A percentile compares a stretch with the other conserved stretches of the same genome.
Conservation (phyloP, 2,888 invertebrate species). For the Clusia tigrina region DNA sequence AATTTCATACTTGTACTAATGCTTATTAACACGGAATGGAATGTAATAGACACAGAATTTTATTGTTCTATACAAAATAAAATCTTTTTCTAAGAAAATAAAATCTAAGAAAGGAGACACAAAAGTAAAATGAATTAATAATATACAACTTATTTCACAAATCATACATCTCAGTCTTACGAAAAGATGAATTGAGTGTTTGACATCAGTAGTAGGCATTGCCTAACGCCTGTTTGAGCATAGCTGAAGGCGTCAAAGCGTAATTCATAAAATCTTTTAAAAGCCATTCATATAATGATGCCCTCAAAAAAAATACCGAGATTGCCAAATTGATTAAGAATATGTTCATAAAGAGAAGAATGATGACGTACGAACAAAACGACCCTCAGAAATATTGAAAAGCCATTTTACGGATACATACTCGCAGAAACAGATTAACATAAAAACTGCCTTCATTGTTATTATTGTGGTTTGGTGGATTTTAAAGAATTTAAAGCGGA, state of each 20-base stretch:
- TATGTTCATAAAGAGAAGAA: no score
- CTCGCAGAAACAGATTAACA: conserved; percentile 42
- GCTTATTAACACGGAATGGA: conserved; percentile 46
- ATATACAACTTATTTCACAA: conserved; percentile 27
- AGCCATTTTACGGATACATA: no score
- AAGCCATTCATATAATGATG: conserved; percentile 42
- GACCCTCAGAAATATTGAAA: not conserved
- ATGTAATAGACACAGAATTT: no score
- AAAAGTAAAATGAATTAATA: conserved; percentile 20
- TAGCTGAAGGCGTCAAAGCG: conserved; percentile 50
- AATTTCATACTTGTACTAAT: conserved; percentile 55
- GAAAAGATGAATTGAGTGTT: not conserved
- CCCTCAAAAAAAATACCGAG: conserved; percentile 19
- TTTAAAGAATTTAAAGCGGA: conserved; percentile 50
- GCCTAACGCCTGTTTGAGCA: no score
- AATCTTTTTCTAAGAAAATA: conserved; percentile 37
- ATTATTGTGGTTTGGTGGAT: conserved; percentile 40
- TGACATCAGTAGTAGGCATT: no score
- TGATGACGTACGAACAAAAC: not conserved
- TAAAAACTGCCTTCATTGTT: conserved; percentile 48
- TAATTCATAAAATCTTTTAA: conserved; percentile 55
- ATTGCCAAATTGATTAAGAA: conserved; percentile 26
- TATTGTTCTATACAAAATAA: no score
- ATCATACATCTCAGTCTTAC: no score
- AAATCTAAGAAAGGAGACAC: conserved; percentile 24